A percentile compares a stretch with the other conserved stretches of the same genome.
Evolutionary conservation across 2,797 vertebrate genomes (phyloP).

Genomic region (Brotula barbata): DNA sequence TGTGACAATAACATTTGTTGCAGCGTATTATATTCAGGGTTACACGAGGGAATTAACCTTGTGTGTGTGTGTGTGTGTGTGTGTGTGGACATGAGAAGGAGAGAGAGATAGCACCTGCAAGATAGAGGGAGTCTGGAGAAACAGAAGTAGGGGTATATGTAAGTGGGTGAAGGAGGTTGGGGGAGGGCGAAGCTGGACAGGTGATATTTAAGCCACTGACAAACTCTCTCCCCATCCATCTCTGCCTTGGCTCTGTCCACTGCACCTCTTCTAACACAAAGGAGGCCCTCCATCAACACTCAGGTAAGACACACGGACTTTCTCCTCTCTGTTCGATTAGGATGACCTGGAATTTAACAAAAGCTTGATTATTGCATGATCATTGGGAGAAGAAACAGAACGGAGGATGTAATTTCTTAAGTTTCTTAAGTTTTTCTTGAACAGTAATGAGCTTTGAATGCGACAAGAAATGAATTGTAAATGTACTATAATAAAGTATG

Average conservation of each 20-base stretch:
- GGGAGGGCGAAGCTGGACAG: conserved; percentile 40
- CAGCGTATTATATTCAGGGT: too few species aligned
- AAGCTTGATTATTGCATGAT: too few species aligned
- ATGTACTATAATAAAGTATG: background rate
- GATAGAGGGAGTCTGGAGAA: conserved; percentile 41
- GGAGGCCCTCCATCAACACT: conserved; percentile 70
- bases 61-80: conserved; percentile 26
- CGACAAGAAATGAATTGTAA: conserved; percentile 1
- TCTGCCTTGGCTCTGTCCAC: conserved; percentile 67
- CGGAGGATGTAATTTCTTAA: background rate
- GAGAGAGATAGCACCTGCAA: conserved; percentile 45
- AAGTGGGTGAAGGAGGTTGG: conserved; percentile 49
- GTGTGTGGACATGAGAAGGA: conserved; percentile 19
- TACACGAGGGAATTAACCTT: background rate
- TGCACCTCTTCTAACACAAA: conserved; percentile 71
- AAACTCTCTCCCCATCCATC: conserved; percentile 76
- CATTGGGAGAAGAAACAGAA: background rate
- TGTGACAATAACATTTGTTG: conserved; percentile 58
- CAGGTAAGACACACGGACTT: conserved; percentile 77
- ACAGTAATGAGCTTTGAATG: too few species aligned
- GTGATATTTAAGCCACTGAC: conserved; percentile 82
- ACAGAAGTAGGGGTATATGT: conserved; percentile 44
- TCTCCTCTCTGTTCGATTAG: conserved; percentile 45
- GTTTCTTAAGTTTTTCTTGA: too few species aligned
- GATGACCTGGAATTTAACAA: too few species aligned